phyloP scores from a whole-genome alignment of 2,888 invertebrate genomes.

The Lithophane socia region DNA sequence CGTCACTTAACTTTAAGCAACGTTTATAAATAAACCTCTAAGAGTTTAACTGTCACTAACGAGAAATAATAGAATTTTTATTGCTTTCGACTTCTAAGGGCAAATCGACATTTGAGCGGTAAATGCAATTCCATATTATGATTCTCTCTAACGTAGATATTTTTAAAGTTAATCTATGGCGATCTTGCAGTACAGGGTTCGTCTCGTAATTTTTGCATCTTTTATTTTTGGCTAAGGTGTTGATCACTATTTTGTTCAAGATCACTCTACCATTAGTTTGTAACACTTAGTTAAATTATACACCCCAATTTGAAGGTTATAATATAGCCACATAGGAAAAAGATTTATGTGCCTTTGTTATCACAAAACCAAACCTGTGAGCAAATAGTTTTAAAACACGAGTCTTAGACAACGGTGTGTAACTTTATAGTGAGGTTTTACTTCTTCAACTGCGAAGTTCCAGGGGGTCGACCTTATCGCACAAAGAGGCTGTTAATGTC shows the following conservation, averaged over 20 bases:
- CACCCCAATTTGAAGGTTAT: not conserved
- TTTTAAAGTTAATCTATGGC: not conserved
- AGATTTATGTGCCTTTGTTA: not conserved
- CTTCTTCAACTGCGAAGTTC: slow-evolving; percentile 29
- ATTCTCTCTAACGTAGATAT: not conserved
- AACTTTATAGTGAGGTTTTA: slow-evolving; percentile 34
- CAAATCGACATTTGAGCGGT: no score
- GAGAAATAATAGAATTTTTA: no score
- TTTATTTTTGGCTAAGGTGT: not conserved
- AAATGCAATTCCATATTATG: not conserved
- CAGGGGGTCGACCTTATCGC: slow-evolving; percentile 21
- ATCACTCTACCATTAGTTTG: not conserved
- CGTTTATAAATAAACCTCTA: no score
- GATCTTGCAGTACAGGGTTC: not conserved
- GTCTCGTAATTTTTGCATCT: not conserved
- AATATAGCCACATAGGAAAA: not conserved
- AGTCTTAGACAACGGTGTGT: slow-evolving; percentile 11
- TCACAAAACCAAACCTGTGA: not conserved
- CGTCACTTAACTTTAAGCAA: no score
- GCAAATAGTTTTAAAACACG: slow-evolving; percentile 33
- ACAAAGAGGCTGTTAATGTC: slow-evolving; percentile 28
- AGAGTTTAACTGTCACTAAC: no score
- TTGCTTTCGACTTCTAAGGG: no score
- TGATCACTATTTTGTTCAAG: not conserved
- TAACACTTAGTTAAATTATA: not conserved